Conservation (phyloP, 2,797 vertebrate species). For the Vespertilio murinus region DNA sequence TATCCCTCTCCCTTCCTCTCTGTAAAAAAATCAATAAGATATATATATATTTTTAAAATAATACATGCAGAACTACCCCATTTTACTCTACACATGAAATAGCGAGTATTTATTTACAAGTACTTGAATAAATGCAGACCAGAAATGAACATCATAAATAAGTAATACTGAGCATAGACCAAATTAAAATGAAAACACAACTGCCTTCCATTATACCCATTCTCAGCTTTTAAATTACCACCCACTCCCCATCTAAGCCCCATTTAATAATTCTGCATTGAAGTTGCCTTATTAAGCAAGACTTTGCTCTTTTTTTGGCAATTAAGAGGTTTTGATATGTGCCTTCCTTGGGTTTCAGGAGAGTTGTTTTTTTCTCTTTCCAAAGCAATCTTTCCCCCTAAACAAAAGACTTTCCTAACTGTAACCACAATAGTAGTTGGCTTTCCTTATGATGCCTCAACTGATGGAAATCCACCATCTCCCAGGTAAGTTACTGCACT, state of each 20-base stretch:
- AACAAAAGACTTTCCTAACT: background rate
- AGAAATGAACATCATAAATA: background rate
- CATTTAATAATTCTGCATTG: background rate
- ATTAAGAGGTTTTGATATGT: background rate
- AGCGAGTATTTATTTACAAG: background rate
- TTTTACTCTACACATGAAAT: background rate
- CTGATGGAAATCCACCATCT: background rate
- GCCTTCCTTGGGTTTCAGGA: background rate
- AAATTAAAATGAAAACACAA: background rate
- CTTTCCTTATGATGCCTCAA: background rate
- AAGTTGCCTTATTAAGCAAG: background rate
- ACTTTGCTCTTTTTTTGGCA: background rate
- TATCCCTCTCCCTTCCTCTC: no score
- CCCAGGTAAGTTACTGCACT: background rate
- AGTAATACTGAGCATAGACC: background rate
- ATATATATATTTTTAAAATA: background rate
- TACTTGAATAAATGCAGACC: background rate
- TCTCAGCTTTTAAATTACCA: background rate
- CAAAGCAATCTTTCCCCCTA: background rate
- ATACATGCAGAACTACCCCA: background rate
- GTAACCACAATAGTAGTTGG: background rate
- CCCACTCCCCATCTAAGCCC: background rate
- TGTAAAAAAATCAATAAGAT: no score
- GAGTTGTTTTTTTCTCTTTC: background rate
- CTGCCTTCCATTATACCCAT: background rate